Evolutionary conservation across 2,888 invertebrate genomes (phyloP).

Genomic region (Caenorhabditis sp.): DNA sequence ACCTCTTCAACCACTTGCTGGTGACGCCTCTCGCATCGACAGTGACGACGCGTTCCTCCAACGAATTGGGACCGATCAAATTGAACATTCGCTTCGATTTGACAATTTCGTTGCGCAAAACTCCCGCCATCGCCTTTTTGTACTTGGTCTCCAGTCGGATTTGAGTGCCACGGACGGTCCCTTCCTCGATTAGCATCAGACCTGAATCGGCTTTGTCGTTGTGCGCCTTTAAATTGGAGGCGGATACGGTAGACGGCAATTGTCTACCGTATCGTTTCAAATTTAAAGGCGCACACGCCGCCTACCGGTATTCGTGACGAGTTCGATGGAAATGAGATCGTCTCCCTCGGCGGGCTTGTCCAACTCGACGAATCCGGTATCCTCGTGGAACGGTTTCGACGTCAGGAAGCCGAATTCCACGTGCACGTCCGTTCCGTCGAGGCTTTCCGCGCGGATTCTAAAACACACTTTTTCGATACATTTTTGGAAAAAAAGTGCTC

Average conservation of each 20-base stretch:
- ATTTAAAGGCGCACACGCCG: too few species aligned
- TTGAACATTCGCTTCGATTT: conserved; percentile 68
- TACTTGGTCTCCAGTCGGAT: conserved; percentile 66
- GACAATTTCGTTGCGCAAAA: conserved; percentile 42
- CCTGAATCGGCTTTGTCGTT: too few species aligned
- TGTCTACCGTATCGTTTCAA: too few species aligned
- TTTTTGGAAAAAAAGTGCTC: conserved; percentile 17
- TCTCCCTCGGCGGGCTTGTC: conserved; percentile 67
- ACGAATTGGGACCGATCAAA: conserved; percentile 54
- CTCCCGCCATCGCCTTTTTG: conserved; percentile 64
- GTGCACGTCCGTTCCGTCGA: conserved; percentile 69
- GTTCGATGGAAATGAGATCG: conserved; percentile 73
- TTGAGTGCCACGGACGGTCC: conserved; percentile 63
- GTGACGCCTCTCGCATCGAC: conserved; percentile 57
- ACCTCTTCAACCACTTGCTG: conserved; percentile 69
- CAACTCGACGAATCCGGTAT: conserved; percentile 74
- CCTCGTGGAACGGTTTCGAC: conserved; percentile 72
- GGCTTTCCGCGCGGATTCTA: conserved; percentile 59
- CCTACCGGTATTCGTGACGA: conserved; percentile 75
- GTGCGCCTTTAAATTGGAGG: too few species aligned
- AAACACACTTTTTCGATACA: background rate
- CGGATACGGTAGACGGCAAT: too few species aligned
- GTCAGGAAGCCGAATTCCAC: conserved; percentile 75
- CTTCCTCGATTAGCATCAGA: conserved; percentile 75
- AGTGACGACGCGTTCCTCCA: conserved; percentile 69